These are phyloP conservation scores for Neogale vison DNA, from an alignment of 2,113 vertebrate genomes.

Conservation along the genomic window DNA sequence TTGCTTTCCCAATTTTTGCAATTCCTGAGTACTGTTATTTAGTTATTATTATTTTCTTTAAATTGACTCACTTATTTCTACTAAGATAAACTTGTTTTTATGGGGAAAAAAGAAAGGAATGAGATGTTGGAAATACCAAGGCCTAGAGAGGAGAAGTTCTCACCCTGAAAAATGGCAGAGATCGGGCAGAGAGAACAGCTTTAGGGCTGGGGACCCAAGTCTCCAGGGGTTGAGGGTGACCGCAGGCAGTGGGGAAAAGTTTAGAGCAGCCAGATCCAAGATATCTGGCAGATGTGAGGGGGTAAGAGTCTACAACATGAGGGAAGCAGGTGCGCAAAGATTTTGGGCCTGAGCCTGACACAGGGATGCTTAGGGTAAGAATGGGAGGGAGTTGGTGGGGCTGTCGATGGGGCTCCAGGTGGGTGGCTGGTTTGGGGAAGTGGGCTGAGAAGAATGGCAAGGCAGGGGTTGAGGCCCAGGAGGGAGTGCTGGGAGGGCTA, in stretches of 20 bases:
- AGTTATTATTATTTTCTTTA: conserved; percentile 8
- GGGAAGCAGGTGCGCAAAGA: neutral
- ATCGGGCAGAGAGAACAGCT: neutral
- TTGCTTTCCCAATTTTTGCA: neutral
- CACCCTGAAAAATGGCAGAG: neutral
- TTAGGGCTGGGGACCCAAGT: neutral
- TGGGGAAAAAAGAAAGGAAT: neutral
- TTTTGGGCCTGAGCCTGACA: neutral
- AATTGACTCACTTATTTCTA: neutral
- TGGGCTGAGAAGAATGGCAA: neutral
- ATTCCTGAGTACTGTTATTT: neutral
- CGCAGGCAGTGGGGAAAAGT: neutral
- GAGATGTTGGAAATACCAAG: neutral
- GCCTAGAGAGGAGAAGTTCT: neutral
- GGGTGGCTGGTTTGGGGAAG: neutral
- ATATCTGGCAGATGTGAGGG: neutral
- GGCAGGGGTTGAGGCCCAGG: neutral
- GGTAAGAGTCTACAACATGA: neutral
- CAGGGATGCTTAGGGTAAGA: neutral
- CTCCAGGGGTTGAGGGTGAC: neutral
- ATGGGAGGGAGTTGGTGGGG: neutral
- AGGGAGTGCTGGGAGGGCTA: neutral
- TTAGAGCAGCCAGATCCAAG: neutral
- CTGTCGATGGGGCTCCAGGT: neutral
- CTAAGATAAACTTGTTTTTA: neutral